Percentiles rank a stretch among this genome's conserved stretches.
Evolutionary conservation across 2,888 invertebrate genomes (phyloP).

Genomic region (Opisthograptis luteolata): DNA sequence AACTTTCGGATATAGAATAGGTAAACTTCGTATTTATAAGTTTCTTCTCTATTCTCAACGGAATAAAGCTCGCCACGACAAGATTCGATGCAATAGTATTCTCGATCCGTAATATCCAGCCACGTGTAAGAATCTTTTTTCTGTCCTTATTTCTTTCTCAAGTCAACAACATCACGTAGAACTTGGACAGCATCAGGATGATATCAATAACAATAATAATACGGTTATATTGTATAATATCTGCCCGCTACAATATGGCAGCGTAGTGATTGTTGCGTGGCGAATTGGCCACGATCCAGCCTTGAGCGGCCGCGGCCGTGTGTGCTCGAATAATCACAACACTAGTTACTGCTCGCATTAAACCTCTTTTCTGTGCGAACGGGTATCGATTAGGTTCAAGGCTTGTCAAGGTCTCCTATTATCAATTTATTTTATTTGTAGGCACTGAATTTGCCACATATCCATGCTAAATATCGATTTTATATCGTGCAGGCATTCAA

Average conservation of each 20-base stretch:
- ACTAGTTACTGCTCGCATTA: conserved; percentile 10
- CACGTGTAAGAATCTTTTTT: no score
- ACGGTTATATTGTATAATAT: neutral
- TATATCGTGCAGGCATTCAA: conserved; percentile 2
- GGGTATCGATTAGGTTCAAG: conserved; percentile 36
- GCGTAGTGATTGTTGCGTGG: conserved; percentile 12
- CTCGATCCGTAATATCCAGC: neutral
- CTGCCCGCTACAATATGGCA: neutral
- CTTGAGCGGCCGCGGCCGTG: conserved; percentile 38
- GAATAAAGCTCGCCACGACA: no score
- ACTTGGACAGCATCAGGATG: neutral
- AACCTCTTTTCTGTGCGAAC: conserved; percentile 24
- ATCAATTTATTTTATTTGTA: conserved; percentile 24
- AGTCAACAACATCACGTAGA: no score
- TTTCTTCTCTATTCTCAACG: no score
- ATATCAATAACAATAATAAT: neutral
- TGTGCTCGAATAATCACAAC: conserved; percentile 37
- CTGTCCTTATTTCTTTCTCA: no score
- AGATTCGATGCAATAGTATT: neutral
- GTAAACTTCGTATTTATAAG: no score
- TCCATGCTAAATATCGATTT: neutral
- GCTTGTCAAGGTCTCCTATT: conserved; percentile 28
- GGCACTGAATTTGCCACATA: neutral
- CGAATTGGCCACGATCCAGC: conserved; percentile 41
- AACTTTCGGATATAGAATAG: conserved; percentile 2